Base-by-base conservation (phyloP, 2,113 vertebrate species). In the Paratilapia polleni region DNA sequence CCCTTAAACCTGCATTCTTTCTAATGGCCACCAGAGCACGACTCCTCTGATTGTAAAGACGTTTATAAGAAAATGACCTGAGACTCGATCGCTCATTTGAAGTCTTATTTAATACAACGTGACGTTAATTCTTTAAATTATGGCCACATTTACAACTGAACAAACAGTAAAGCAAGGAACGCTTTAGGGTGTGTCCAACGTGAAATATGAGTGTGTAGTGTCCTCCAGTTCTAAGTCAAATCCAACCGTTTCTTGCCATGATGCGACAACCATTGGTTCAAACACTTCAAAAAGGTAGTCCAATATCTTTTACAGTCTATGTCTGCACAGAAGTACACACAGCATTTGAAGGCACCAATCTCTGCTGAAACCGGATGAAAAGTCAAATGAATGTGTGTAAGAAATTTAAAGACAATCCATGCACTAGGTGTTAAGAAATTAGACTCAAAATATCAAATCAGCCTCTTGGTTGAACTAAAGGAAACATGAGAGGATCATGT, bases 361-460 rank as follows among this genome's bases (percentile, higher is more conserved):
- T 47, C 64, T 68, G 3, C 0, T 47, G 63, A 47, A 47, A 47
- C 36, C 24, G 6, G 63, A 47, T 26, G 24, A 43, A 41, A 64
- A 0, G 2, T 38, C 22, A 47, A 68, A 66, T 66, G 38, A 43
- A 43, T 22, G n/a, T 0, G 0, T 66, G 63, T 36, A 17, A 22
- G 38, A 68, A 68, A 68, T 47, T 47, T 68, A 4, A 68, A 6
- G 38, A 68, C 2, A 0, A 47, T 47, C 5, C 24, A 14, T 47
- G 14, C 0, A 8, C 22, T 43, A 1, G 8, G 15, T 68, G 22
- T 68, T 68, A 11, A 26, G 63, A 66, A 66, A 24, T 24, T 66
- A 43, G 38, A 66, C 13, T 43, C 63, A 0, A 66, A 0, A 43
- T 10, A 14, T 43, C 26, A 1, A 68, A 47, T 47, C 24, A 41